phyloP scores from a whole-genome alignment of 2,113 vertebrate genomes.

The Marmota flaviventris region DNA sequence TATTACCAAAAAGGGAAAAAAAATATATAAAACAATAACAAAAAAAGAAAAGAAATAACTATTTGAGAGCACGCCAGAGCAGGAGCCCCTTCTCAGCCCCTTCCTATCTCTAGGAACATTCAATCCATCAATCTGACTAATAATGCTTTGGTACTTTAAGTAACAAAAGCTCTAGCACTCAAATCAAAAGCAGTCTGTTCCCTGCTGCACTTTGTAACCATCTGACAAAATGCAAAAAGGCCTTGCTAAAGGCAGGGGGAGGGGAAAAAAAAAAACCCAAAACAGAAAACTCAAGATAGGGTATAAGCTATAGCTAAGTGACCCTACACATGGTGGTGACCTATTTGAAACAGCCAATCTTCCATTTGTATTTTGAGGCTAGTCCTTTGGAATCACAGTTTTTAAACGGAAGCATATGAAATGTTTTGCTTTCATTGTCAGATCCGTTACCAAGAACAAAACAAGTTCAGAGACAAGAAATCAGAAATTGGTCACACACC shows the following conservation, averaged over 20 bases:
- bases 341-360: background rate
- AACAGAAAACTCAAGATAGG: background rate
- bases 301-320: background rate
- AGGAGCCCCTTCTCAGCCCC: background rate
- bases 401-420: conserved; percentile 10
- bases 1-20: conserved; percentile 33
- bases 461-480: conserved; percentile 42
- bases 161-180: background rate
- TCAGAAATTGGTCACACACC: background rate
- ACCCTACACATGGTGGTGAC: background rate
- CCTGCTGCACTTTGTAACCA: background rate
- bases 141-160: background rate
- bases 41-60: conserved; percentile 33
- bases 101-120: background rate
- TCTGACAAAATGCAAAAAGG: conserved; percentile 7
- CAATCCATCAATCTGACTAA: background rate
- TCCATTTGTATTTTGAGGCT: background rate
- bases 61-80: conserved; percentile 1
- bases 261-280: too few relatives aligned
- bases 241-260: background rate
- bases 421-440: background rate
- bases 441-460: conserved; percentile 21
- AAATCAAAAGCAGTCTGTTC: background rate
- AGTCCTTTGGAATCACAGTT: background rate
- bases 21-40: background rate